Evolutionary conservation across 2,113 vertebrate genomes (phyloP).

Genomic region (Pseudopipra pipra): DNA sequence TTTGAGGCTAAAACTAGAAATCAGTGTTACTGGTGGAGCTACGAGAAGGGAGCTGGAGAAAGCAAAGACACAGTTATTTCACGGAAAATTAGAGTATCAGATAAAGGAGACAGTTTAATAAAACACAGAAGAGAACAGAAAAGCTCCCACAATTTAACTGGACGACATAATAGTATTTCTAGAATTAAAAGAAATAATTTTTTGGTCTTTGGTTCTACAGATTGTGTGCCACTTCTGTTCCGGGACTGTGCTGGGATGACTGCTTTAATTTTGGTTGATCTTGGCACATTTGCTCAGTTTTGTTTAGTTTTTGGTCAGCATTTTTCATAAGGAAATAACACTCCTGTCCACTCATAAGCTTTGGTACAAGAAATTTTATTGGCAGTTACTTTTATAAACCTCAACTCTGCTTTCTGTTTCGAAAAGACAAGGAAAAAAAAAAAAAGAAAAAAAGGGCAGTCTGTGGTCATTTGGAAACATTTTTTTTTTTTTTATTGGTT

Average conservation of each 20-base stretch:
- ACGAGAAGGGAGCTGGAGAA: conserved; percentile 63
- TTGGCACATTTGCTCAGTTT: conserved; percentile 79
- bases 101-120: conserved; percentile 62
- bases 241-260: conserved; percentile 67
- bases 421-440: not conserved
- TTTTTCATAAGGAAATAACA: conserved; percentile 86
- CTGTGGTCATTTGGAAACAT: conserved; percentile 76
- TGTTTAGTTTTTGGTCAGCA: conserved; percentile 79
- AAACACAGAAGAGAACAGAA: conserved; percentile 71
- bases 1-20: conserved; percentile 72
- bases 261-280: conserved; percentile 68
- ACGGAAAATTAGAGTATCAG: conserved; percentile 28
- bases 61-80: conserved; percentile 45
- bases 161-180: conserved; percentile 76
- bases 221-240: conserved; percentile 82
- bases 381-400: conserved; percentile 77
- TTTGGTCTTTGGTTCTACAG: conserved; percentile 68
- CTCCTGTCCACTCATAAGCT: conserved; percentile 89
- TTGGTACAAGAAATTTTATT: conserved; percentile 86
- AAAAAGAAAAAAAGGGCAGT: conserved; percentile 55
- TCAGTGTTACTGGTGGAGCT: conserved; percentile 71
- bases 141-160: conserved; percentile 79
- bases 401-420: conserved; percentile 72
- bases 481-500: not conserved
- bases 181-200: not conserved